Evolutionary conservation across 2,113 vertebrate genomes (phyloP).

Genomic region (Pimephales promelas): DNA sequence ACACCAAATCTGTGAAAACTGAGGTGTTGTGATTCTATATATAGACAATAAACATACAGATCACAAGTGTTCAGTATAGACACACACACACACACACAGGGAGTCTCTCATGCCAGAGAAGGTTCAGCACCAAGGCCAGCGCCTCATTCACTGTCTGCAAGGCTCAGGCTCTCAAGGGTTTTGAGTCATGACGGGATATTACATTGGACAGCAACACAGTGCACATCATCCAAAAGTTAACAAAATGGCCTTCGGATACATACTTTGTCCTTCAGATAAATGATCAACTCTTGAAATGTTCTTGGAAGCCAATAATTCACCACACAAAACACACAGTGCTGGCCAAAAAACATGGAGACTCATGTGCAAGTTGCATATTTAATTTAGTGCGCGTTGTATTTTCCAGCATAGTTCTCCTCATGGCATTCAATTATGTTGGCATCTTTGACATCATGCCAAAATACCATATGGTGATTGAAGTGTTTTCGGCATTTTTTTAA

Average conservation of each 20-base stretch:
- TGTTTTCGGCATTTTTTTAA: background rate
- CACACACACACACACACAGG: background rate
- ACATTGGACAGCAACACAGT: background rate
- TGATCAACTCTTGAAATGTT: background rate
- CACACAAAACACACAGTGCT: background rate
- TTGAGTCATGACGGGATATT: background rate
- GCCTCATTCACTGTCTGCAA: background rate
- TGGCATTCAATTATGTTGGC: background rate
- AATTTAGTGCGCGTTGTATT: background rate
- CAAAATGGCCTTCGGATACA: background rate
- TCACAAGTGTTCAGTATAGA: background rate
- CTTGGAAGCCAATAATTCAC: background rate
- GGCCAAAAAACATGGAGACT: background rate
- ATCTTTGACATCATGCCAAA: background rate
- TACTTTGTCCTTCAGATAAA: background rate
- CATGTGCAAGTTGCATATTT: background rate
- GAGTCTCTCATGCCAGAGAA: background rate
- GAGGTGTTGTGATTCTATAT: conserved; percentile 12
- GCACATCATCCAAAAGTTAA: background rate
- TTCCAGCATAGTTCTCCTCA: background rate
- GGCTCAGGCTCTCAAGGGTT: background rate
- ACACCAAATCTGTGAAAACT: conserved; percentile 1
- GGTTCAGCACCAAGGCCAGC: conserved; percentile 54
- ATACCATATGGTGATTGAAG: background rate
- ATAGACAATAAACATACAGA: conserved; percentile 1